These are phyloP conservation scores for Platypus cylindrus DNA, from an alignment of 2,888 invertebrate species.

Conservation along the genomic window DNA sequence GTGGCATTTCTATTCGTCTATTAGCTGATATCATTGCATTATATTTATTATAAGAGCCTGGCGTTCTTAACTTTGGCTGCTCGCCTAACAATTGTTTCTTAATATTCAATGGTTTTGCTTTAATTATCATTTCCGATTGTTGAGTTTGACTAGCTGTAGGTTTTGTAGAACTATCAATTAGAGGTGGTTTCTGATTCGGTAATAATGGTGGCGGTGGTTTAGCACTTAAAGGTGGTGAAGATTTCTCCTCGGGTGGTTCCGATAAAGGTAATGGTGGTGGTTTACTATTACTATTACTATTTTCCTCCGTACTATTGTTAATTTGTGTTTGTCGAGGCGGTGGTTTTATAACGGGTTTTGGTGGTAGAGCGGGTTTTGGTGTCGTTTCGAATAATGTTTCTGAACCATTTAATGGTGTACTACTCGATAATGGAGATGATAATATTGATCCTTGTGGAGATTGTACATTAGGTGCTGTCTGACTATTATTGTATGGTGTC, in stretches of 20 bases:
- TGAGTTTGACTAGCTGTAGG: constrained; percentile 18
- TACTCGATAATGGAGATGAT: constrained; percentile 49
- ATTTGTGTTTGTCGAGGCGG: constrained; percentile 39
- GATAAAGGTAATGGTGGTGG: constrained; percentile 39
- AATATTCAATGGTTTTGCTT: constrained; percentile 72
- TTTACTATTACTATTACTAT: constrained; percentile 21
- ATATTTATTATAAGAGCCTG: constrained; percentile 37
- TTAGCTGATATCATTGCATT: constrained; percentile 54
- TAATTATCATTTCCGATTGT: constrained; percentile 40
- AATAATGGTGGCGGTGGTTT: constrained; percentile 12
- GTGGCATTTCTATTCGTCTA: constrained; percentile 71
- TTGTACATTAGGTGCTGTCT: constrained; percentile 18
- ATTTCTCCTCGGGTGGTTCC: constrained; percentile 29
- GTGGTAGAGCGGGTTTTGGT: constrained; percentile 67
- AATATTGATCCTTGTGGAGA: constrained; percentile 26
- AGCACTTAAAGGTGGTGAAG: constrained; percentile 12
- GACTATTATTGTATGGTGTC: constrained; percentile 14
- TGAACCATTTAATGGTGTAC: constrained; percentile 45
- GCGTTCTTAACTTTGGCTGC: constrained; percentile 61
- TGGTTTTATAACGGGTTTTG: constrained; percentile 63
- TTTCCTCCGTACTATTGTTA: constrained; percentile 18
- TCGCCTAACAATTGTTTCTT: constrained; percentile 73
- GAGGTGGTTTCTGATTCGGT: constrained; percentile 16
- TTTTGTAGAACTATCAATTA: constrained; percentile 4
- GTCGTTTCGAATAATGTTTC: constrained; percentile 21